phyloP scores from a whole-genome alignment of 2,113 vertebrate species.

The Dunckerocampus dactyliophorus region DNA sequence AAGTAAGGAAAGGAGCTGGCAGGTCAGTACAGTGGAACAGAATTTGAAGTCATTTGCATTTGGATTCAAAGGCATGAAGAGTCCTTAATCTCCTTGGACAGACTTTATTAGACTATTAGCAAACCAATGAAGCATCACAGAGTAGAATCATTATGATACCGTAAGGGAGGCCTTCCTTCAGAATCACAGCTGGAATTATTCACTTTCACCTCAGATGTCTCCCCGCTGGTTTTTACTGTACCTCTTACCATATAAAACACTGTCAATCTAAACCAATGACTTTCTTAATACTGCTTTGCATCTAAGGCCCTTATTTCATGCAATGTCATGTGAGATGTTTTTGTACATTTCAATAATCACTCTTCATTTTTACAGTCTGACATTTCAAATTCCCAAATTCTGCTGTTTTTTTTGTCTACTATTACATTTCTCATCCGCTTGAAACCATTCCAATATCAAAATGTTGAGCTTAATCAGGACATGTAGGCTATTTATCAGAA shows the following conservation, averaged over 20 bases:
- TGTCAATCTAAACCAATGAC: constrained; percentile 15
- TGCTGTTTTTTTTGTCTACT: too few relatives aligned
- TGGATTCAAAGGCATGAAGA: constrained; percentile 35
- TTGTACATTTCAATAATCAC: too few relatives aligned
- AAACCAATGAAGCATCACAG: constrained; percentile 38
- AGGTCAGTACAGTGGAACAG: constrained; percentile 22
- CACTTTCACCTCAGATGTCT: constrained; percentile 5
- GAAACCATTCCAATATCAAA: too few relatives aligned
- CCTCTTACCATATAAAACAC: constrained; percentile 39
- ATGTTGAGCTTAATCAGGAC: too few relatives aligned
- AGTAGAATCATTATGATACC: constrained; percentile 33
- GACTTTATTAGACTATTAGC: constrained; percentile 48
- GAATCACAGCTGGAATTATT: constrained; percentile 34
- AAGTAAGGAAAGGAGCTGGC: constrained; percentile 24
- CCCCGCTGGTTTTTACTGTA: constrained; percentile 41
- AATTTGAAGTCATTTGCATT: constrained; percentile 34
- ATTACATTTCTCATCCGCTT: neutral
- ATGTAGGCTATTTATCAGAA: too few relatives aligned
- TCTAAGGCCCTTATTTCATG: too few relatives aligned
- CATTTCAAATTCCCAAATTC: too few relatives aligned
- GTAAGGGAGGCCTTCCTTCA: constrained; percentile 26
- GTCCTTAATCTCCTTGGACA: constrained; percentile 41
- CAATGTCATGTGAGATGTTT: too few relatives aligned
- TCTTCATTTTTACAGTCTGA: too few relatives aligned
- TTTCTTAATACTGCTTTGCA: constrained; percentile 6